Evolutionary conservation across 2,113 vertebrate species (phyloP).

Genomic region (Sinosuthora webbiana): DNA sequence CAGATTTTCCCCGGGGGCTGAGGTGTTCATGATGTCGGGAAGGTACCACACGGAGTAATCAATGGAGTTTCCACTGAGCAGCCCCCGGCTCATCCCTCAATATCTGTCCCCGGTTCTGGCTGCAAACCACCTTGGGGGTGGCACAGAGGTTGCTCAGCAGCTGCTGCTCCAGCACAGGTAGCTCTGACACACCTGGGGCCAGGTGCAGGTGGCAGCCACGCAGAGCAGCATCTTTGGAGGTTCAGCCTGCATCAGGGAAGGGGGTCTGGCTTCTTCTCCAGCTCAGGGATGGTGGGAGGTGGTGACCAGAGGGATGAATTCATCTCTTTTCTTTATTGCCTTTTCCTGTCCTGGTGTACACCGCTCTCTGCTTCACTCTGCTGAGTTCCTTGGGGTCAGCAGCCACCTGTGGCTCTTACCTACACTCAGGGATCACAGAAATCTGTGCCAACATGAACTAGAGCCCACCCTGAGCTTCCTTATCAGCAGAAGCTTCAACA

Average conservation of each 20-base stretch:
- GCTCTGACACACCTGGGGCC: neutral
- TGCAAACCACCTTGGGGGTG: neutral
- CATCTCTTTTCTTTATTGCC: neutral
- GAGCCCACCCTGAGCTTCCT: neutral
- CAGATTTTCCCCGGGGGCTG: constrained; percentile 74
- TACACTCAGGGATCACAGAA: neutral
- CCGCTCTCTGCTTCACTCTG: neutral
- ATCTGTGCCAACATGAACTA: neutral
- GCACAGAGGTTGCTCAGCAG: neutral
- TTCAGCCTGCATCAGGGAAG: neutral
- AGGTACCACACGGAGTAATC: constrained; percentile 62
- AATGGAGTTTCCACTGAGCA: constrained; percentile 60
- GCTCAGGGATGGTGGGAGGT: neutral
- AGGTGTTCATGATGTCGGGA: constrained; percentile 76
- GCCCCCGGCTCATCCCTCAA: neutral
- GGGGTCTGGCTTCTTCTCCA: neutral
- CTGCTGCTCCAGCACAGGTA: neutral
- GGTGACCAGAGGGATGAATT: neutral
- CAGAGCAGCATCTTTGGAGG: neutral
- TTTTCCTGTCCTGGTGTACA: neutral
- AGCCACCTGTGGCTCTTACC: neutral
- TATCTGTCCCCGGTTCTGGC: neutral
- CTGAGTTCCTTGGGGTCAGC: neutral
- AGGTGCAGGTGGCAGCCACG: neutral
- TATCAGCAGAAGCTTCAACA: neutral